Base-by-base conservation (phyloP, 2,888 invertebrate genomes). In the Hanleya hanleyi region DNA sequence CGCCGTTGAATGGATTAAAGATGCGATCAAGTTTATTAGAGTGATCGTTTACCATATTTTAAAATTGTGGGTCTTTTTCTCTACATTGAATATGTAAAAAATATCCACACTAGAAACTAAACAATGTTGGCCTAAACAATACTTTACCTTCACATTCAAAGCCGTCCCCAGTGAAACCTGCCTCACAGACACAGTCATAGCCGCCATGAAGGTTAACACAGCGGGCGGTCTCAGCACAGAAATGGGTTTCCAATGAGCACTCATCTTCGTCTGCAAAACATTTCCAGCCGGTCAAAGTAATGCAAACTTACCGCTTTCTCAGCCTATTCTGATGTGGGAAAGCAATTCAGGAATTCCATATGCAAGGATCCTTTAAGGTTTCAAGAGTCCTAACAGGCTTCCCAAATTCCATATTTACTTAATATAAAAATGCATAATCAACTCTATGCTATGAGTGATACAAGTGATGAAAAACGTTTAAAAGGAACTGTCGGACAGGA, bases 131-230 rank as follows among this genome's bases (percentile, higher is more conserved):
- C 41, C 18, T 9, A 18, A 41, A 41, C 9, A 41, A 41, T 2
- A 57, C 15, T 32, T 15, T 64, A 64, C 64, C 64, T 64, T 64
- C 64, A 64, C 64, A 64, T 12, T 1, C 26, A 64, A 22, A 64
- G 32, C 64, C 64, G 36, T 64, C 64, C 15, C 64, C 64, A 64
- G 37, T 37, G 26, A 22, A 64, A 22, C 36, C 36, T 64, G 64
- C 12, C 26, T 37, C 37, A 37, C 64, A 64, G 15, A 64, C 26
- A 64, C 64, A 64, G 64, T 64, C 36, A 37, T 37, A 37, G n/a
- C 37, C 64, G 12, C 64, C 64, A 4, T 64, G n/a, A 6, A 22
- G 35, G 18, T 64, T 64, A 18, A 36, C 37, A 37, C 64, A 64
- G 1, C 64, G 35, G 33, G 35, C 64, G 26, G n/a, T 35, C 36